Percentiles rank a stretch among this genome's conserved stretches.
These are phyloP conservation scores for Hemibagrus guttatus DNA, from an alignment of 2,797 vertebrate species.

Conservation along the genomic window DNA sequence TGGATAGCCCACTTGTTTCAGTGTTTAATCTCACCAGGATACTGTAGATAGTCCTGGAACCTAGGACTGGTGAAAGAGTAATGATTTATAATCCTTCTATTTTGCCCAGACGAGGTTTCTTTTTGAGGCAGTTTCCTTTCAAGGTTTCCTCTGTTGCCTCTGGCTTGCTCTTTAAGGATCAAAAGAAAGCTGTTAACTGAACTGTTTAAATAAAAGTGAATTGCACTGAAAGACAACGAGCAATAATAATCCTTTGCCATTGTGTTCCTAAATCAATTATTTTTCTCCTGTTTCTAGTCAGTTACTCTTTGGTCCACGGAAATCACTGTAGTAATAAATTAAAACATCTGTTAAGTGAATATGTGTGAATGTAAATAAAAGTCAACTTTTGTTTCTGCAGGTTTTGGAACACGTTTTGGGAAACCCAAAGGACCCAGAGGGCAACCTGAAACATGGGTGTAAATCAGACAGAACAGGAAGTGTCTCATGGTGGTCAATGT, in stretches of 20 bases:
- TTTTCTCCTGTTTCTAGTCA: background rate
- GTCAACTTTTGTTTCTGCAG: constrained; percentile 54
- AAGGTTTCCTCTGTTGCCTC: background rate
- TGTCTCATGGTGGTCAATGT: background rate
- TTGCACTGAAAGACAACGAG: background rate
- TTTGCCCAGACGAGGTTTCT: background rate
- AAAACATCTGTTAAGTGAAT: background rate
- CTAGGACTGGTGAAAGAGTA: background rate
- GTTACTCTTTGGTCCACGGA: background rate
- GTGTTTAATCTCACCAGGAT: background rate
- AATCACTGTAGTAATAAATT: background rate
- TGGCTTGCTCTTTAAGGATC: background rate
- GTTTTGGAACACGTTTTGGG: constrained; percentile 74
- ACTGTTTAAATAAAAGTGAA: background rate
- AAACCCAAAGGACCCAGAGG: constrained; percentile 79
- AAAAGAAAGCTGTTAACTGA: background rate
- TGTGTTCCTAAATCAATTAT: background rate
- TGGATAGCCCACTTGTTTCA: background rate
- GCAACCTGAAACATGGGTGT: constrained; percentile 74
- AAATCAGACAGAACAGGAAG: constrained; percentile 1
- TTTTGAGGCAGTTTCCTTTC: background rate
- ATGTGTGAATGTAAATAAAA: background rate
- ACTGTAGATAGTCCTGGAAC: background rate
- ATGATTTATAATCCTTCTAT: background rate
- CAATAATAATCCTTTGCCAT: background rate